Conservation (phyloP, 2,113 vertebrate genomes). For the Leucopsar rothschildi region DNA sequence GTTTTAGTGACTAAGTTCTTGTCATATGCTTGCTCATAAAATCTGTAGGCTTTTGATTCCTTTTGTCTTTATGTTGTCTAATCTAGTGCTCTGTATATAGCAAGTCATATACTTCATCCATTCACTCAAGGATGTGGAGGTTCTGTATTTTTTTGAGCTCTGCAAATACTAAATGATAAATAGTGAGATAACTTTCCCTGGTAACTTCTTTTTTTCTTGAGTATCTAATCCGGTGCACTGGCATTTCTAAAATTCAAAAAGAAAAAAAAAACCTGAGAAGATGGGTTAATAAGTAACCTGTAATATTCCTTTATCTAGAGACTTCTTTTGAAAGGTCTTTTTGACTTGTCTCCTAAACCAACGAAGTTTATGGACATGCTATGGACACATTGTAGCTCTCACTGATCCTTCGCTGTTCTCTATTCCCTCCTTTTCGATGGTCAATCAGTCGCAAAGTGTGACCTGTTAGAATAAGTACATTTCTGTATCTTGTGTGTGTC, state of each 20-base stretch:
- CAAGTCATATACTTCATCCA: not conserved
- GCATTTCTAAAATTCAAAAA: not conserved
- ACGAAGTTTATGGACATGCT: not conserved
- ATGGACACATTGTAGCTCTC: not conserved
- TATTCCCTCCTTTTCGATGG: fast-evolving
- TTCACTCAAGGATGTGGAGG: not conserved
- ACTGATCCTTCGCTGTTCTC: not conserved
- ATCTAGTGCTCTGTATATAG: not conserved
- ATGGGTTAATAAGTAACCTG: not conserved
- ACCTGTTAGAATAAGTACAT: not conserved
- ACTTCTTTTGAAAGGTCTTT: not conserved
- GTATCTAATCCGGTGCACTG: not conserved
- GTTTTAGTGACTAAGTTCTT: not conserved
- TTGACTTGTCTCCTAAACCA: not conserved
- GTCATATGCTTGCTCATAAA: not conserved
- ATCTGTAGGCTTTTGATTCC: not conserved
- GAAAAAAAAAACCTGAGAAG: not conserved
- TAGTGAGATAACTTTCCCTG: not conserved
- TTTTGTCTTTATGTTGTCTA: not conserved
- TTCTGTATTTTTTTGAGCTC: not conserved
- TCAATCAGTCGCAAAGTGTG: not conserved
- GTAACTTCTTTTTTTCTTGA: not conserved
- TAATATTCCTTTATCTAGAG: not conserved
- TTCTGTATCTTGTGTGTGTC: not conserved
- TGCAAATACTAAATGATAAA: not conserved